These are phyloP conservation scores for Glareola pratincola DNA, from an alignment of 2,113 vertebrate genomes.

Conservation along the genomic window DNA sequence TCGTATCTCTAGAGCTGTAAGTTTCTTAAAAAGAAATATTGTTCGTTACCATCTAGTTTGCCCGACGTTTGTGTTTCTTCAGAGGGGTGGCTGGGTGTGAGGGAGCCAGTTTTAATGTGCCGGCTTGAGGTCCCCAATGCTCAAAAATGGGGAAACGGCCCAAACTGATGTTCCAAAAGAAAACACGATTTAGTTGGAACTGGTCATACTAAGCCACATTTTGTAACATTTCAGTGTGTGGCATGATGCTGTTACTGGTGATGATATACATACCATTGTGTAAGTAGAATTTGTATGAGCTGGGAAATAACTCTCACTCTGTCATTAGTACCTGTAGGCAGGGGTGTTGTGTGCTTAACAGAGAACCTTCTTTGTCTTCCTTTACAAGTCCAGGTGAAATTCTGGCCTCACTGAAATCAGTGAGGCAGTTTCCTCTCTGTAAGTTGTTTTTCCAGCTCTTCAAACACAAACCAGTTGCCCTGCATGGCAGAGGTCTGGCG, in stretches of 20 bases:
- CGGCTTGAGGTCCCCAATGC: background rate
- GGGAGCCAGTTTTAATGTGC: background rate
- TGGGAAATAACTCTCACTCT: background rate
- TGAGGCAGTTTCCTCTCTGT: rapidly evolving
- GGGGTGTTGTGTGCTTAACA: no score
- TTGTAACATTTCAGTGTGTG: background rate
- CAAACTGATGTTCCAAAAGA: background rate
- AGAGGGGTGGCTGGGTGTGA: background rate
- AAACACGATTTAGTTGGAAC: background rate
- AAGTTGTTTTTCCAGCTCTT: background rate
- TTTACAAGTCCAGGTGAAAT: background rate
- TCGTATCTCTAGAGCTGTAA: background rate
- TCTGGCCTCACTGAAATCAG: background rate
- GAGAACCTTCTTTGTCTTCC: background rate
- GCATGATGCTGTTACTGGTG: background rate
- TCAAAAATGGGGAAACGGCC: background rate
- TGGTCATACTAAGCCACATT: background rate
- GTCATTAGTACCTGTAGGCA: background rate
- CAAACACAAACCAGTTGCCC: background rate
- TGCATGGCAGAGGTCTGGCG: background rate
- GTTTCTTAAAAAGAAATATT: background rate
- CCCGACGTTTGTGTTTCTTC: background rate
- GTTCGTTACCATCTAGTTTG: background rate
- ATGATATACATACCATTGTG: background rate
- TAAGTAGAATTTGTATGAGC: background rate